Conservation (phyloP, 2,888 invertebrate species). For the Eulithis testata region DNA sequence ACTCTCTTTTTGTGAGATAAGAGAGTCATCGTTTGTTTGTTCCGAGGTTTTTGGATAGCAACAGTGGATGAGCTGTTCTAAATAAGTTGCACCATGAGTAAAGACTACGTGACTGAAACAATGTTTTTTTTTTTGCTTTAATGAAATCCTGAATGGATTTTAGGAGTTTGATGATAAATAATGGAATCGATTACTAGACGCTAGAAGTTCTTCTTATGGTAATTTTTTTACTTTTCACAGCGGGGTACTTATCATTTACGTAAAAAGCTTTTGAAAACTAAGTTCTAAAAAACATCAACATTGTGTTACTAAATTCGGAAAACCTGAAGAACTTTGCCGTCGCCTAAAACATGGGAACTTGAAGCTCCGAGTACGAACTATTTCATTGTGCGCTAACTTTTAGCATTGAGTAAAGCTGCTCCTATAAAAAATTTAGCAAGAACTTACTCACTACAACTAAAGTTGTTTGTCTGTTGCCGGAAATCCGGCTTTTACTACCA, state of each 20-base stretch:
- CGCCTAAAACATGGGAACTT: conserved; percentile 13
- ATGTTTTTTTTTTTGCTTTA: conserved; percentile 45
- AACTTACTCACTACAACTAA: conserved; percentile 20
- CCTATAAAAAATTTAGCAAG: conserved; percentile 40
- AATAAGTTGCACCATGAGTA: neutral
- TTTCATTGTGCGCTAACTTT: conserved; percentile 41
- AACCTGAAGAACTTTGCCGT: conserved; percentile 2
- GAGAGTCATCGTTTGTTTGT: too few species aligned
- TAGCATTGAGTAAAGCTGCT: conserved; percentile 39
- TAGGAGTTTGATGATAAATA: conserved; percentile 8
- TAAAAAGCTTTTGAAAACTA: conserved; percentile 1
- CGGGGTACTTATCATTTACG: neutral
- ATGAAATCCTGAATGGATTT: conserved; percentile 42
- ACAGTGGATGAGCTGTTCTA: neutral
- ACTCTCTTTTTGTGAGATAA: too few species aligned
- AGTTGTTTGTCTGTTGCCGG: neutral
- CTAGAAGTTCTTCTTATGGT: neutral
- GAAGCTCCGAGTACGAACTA: conserved; percentile 28
- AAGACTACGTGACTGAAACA: conserved; percentile 27
- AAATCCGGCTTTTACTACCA: conserved; percentile 5
- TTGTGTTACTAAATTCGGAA: neutral
- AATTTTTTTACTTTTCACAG: neutral
- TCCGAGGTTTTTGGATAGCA: too few species aligned
- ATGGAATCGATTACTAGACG: conserved; percentile 8
- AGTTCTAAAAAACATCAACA: neutral